phyloP scores from a whole-genome alignment of 1,140 invertebrate genomes.

The Platyura marginata region DNA sequence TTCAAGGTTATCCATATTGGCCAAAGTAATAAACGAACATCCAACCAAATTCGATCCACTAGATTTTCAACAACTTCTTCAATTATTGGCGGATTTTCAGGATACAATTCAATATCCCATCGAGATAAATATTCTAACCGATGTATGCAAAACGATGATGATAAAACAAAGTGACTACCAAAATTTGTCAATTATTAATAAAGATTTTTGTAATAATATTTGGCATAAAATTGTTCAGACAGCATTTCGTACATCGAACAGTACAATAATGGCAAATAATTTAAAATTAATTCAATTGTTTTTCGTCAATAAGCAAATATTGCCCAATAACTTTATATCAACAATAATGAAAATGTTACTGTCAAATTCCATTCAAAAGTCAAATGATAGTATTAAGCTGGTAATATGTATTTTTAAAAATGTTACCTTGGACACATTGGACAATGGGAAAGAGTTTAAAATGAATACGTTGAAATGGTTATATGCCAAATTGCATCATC shows the following conservation, averaged over 20 bases:
- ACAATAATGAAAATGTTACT: conserved; percentile 17
- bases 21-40: conserved; percentile 20
- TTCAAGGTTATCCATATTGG: conserved; percentile 8
- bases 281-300: not conserved
- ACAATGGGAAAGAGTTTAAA: not conserved
- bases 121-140: not conserved
- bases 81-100: conserved; percentile 14
- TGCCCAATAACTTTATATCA: conserved; percentile 15
- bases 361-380: conserved; percentile 5
- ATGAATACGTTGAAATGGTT: not conserved
- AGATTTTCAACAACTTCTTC: conserved; percentile 20
- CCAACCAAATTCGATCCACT: conserved; percentile 18
- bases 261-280: conserved; percentile 9
- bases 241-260: conserved; percentile 16
- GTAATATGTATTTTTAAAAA: not conserved
- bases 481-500: not conserved
- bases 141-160: not conserved
- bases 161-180: not conserved
- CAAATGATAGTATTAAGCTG: conserved; percentile 3
- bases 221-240: conserved; percentile 17
- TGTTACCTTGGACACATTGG: not conserved
- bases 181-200: not conserved
- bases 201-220: conserved; percentile 9
- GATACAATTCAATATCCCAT: not conserved
- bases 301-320: not conserved